phyloP scores from a whole-genome alignment of 2,113 vertebrate species.

The Cryptomyrus ogoouensis region DNA sequence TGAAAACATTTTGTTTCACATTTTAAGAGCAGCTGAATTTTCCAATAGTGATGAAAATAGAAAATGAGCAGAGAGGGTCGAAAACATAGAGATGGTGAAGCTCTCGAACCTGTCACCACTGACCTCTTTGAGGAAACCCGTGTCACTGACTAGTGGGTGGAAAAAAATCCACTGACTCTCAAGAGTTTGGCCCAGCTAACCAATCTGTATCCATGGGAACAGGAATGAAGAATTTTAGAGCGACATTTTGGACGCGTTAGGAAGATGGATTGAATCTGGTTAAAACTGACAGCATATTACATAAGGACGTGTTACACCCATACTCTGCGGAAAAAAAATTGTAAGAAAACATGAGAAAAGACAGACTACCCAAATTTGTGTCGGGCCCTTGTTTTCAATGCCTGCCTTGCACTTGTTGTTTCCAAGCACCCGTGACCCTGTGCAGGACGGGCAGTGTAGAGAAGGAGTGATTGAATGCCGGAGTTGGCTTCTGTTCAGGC shows the following conservation, averaged over 20 bases:
- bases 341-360: neutral
- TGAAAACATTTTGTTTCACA: neutral
- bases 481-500: neutral
- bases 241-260: neutral
- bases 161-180: neutral
- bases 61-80: neutral
- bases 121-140: neutral
- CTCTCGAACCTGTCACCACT: neutral
- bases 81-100: neutral
- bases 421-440: neutral
- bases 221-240: neutral
- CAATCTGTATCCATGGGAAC: neutral
- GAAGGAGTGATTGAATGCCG: neutral
- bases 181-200: neutral
- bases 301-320: neutral
- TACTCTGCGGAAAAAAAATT: neutral
- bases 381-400: neutral
- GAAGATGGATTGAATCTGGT: neutral
- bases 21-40: neutral
- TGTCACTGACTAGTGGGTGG: neutral
- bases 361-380: neutral
- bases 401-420: neutral
- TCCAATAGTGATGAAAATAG: neutral
- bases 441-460: neutral
- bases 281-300: neutral